Conservation (phyloP, 2,113 vertebrate genomes). For the Octodon degus region DNA sequence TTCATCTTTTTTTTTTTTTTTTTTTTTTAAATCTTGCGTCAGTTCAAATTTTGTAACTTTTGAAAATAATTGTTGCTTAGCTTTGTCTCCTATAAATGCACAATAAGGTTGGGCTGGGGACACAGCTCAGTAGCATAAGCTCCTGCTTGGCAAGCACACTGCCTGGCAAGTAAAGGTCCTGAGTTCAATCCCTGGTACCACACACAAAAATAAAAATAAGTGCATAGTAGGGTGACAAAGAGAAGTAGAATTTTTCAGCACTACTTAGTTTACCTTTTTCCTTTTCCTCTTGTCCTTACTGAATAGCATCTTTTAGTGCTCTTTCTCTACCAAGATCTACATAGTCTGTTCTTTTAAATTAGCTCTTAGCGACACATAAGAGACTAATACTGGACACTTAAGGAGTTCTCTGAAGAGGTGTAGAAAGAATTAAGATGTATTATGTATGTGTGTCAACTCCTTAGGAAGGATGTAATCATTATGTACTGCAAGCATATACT, state of each 20-base stretch:
- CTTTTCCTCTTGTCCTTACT: background rate
- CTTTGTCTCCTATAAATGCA: background rate
- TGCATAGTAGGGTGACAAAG: background rate
- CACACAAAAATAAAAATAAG: background rate
- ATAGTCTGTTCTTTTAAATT: background rate
- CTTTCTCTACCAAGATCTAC: background rate
- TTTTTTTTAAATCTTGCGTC: background rate
- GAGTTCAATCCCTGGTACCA: too few relatives aligned
- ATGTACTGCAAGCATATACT: background rate
- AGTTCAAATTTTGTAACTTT: background rate
- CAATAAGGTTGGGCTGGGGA: background rate
- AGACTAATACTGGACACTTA: background rate
- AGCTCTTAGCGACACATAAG: background rate
- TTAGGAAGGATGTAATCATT: background rate
- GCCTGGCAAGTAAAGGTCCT: too few relatives aligned
- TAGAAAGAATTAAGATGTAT: background rate
- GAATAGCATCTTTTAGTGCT: background rate
- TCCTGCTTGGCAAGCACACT: too few relatives aligned
- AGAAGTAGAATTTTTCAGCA: constrained; percentile 35
- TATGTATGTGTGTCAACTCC: background rate
- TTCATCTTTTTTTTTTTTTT: background rate
- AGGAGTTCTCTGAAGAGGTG: background rate
- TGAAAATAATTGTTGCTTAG: constrained; percentile 29
- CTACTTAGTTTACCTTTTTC: background rate
- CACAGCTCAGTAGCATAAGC: too few relatives aligned